Percentiles rank a stretch among this genome's conserved stretches.
Evolutionary conservation across 1,140 invertebrate species (phyloP).

Genomic region (Drosophila ironensis): DNA sequence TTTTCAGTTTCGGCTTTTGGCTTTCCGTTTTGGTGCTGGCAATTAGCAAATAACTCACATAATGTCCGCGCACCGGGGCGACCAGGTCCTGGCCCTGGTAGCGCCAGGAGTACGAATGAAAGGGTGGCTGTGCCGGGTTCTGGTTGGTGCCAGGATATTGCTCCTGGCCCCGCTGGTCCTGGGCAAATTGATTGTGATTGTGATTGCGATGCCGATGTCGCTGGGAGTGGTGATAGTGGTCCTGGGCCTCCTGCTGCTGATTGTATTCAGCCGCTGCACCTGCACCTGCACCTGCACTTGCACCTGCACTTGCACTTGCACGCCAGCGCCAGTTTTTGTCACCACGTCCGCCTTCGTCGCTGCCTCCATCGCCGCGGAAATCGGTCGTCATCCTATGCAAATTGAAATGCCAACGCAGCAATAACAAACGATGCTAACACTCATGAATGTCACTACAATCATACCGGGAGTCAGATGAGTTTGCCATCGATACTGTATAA

Average conservation of each 20-base stretch:
- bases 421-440: constrained; percentile 41
- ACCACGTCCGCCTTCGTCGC: not conserved
- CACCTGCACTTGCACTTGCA: not conserved
- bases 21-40: constrained; percentile 37
- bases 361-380: constrained; percentile 1
- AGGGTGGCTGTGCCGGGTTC: not conserved
- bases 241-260: constrained; percentile 7
- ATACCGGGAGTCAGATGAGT: constrained; percentile 5
- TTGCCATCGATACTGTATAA: constrained; percentile 13
- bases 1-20: not conserved
- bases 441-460: constrained; percentile 25
- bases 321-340: too few relatives aligned
- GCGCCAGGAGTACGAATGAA: not conserved
- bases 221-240: constrained; percentile 16
- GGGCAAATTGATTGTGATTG: constrained; percentile 50
- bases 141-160: not conserved
- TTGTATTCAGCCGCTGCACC: not conserved
- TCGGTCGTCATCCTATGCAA: constrained; percentile 30
- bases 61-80: constrained; percentile 40
- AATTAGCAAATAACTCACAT: constrained; percentile 68
- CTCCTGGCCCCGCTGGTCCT: not conserved
- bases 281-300: not conserved
- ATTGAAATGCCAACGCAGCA: constrained; percentile 60
- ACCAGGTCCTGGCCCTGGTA: constrained; percentile 40
- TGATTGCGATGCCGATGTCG: constrained; percentile 2